phyloP scores from a whole-genome alignment of 2,113 vertebrate genomes.

The Sus scrofa region DNA sequence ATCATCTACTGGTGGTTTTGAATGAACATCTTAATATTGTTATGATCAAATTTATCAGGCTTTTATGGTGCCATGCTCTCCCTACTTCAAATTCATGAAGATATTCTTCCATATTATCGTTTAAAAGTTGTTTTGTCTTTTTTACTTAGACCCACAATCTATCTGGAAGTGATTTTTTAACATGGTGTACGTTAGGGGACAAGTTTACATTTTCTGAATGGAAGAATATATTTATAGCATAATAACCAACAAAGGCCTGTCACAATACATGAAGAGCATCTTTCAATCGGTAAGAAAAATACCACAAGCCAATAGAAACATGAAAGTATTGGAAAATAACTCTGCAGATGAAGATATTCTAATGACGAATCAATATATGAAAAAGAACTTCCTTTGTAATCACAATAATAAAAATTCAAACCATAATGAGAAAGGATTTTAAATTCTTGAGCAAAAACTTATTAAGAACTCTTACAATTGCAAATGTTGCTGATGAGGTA shows the following conservation, averaged over 20 bases:
- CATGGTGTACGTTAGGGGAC: neutral
- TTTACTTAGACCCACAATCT: neutral
- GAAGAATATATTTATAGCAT: neutral
- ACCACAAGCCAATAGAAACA: neutral
- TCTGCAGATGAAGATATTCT: neutral
- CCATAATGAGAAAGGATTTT: neutral
- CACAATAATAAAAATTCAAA: slow-evolving; percentile 35
- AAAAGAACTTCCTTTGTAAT: neutral
- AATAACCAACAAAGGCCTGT: neutral
- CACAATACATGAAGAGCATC: neutral
- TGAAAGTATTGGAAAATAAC: neutral
- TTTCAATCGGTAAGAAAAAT: slow-evolving; percentile 42
- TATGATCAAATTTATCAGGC: neutral
- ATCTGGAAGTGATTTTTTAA: neutral
- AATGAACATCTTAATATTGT: neutral
- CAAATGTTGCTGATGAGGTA: neutral
- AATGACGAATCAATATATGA: neutral
- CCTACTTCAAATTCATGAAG: neutral
- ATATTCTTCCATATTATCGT: neutral
- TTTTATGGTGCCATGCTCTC: neutral
- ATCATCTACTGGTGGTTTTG: neutral
- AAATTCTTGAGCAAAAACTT: slow-evolving; percentile 36
- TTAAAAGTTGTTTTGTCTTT: neutral
- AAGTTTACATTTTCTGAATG: slow-evolving; percentile 39
- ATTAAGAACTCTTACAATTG: neutral